A percentile compares a stretch with the other conserved stretches of the same genome.
Evolutionary conservation across 2,113 vertebrate genomes (phyloP).

Genomic region (Anoplopoma fimbria): DNA sequence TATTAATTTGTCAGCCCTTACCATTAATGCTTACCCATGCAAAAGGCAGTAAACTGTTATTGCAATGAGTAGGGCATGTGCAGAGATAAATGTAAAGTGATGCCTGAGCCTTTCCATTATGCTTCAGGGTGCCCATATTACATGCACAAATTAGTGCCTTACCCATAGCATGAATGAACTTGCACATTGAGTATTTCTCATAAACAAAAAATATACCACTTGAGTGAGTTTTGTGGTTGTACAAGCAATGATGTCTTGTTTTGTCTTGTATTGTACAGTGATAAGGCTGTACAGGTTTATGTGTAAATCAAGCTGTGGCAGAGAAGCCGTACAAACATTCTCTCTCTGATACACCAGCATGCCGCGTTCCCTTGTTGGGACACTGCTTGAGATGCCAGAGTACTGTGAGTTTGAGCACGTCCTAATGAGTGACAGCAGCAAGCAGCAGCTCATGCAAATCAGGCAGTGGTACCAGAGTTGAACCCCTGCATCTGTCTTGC

Average conservation of each 20-base stretch:
- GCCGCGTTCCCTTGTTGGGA: constrained; percentile 47
- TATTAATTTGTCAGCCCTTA: constrained; percentile 51
- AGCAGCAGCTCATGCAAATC: constrained; percentile 77
- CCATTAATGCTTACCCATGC: constrained; percentile 57
- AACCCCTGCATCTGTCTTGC: constrained; percentile 76
- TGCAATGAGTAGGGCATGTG: constrained; percentile 56
- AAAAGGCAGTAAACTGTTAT: constrained; percentile 58
- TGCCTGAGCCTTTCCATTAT: constrained; percentile 54
- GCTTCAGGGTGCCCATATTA: constrained; percentile 49
- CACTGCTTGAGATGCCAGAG: constrained; percentile 53
- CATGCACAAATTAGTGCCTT: constrained; percentile 64
- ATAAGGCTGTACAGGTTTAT: constrained; percentile 42
- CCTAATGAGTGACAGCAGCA: constrained; percentile 74
- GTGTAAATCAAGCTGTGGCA: constrained; percentile 57
- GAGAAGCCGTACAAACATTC: constrained; percentile 15
- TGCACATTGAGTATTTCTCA: constrained; percentile 52
- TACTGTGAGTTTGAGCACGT: constrained; percentile 58
- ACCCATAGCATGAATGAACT: constrained; percentile 49
- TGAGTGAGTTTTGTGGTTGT: constrained; percentile 48
- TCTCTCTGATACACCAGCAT: constrained; percentile 28
- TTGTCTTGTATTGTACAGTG: constrained; percentile 39
- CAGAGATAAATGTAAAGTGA: constrained; percentile 62
- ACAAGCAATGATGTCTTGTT: constrained; percentile 35
- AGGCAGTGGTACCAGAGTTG: constrained; percentile 69
- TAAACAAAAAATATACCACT: constrained; percentile 69